These are phyloP conservation scores for Xylocopa sonorina DNA, from an alignment of 1,140 invertebrate species.

Conservation along the genomic window DNA sequence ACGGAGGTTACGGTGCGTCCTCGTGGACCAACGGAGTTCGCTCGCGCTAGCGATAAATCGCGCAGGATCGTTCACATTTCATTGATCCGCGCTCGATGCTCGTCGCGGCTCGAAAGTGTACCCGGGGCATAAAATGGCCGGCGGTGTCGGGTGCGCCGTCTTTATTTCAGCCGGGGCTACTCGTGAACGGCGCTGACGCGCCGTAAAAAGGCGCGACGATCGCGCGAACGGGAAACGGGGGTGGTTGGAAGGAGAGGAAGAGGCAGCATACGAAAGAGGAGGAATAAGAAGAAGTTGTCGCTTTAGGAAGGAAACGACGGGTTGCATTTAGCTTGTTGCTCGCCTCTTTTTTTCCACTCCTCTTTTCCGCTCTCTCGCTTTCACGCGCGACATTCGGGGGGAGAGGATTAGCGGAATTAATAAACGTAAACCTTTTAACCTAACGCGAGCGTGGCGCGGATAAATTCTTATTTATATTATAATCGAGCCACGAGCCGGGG, in stretches of 20 bases:
- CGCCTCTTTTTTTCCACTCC: not conserved
- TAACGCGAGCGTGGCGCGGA: slow-evolving; percentile 71
- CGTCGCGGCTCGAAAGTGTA: not conserved
- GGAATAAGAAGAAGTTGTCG: slow-evolving; percentile 50
- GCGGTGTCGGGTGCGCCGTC: slow-evolving; percentile 15
- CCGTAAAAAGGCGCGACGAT: slow-evolving; percentile 46
- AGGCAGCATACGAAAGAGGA: not conserved
- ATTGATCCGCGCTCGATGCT: too few relatives aligned
- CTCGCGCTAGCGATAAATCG: too few relatives aligned
- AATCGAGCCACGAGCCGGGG: slow-evolving; percentile 62
- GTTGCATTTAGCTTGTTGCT: slow-evolving; percentile 6
- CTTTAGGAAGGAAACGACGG: slow-evolving; percentile 17
- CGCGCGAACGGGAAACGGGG: slow-evolving; percentile 24
- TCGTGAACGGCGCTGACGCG: slow-evolving; percentile 47
- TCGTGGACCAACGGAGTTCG: too few relatives aligned
- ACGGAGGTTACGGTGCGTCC: too few relatives aligned
- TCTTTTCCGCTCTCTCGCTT: not conserved
- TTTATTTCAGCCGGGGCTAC: slow-evolving; percentile 46
- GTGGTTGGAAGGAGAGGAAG: too few relatives aligned
- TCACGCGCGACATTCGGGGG: slow-evolving; percentile 39
- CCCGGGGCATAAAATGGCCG: not conserved
- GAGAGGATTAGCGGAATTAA: slow-evolving; percentile 77
- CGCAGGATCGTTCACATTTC: too few relatives aligned
- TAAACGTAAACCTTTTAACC: slow-evolving; percentile 79
- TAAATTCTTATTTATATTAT: slow-evolving; percentile 81